Evolutionary conservation across 2,797 vertebrate genomes (phyloP).

Genomic region (Neosalanx taihuensis): DNA sequence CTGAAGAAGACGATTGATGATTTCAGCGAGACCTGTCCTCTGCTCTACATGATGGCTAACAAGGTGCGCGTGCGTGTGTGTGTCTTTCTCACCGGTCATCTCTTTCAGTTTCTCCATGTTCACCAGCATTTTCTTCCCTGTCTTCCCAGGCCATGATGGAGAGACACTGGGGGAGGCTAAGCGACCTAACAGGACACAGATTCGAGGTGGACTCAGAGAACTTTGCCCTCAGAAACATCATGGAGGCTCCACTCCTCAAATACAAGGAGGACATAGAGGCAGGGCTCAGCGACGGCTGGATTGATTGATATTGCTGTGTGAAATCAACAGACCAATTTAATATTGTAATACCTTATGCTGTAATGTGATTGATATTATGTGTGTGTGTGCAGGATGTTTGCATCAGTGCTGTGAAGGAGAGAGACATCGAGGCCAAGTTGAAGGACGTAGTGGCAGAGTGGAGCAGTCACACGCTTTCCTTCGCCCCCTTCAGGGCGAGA

Average conservation of each 20-base stretch:
- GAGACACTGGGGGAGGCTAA: constrained; percentile 79
- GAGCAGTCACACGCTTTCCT: constrained; percentile 72
- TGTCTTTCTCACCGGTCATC: neutral
- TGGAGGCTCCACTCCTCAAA: constrained; percentile 77
- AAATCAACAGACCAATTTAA: too few relatives aligned
- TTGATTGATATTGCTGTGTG: neutral
- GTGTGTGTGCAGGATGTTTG: constrained; percentile 75
- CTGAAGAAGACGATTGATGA: constrained; percentile 82
- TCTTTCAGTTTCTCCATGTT: neutral
- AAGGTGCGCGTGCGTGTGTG: constrained; percentile 61
- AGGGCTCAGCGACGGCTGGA: neutral
- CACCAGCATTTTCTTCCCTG: neutral
- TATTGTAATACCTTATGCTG: neutral
- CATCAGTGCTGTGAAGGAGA: constrained; percentile 82
- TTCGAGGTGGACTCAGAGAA: constrained; percentile 77
- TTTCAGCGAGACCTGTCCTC: constrained; percentile 80
- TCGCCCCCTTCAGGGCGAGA: constrained; percentile 76
- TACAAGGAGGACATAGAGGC: constrained; percentile 85
- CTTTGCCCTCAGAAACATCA: constrained; percentile 74
- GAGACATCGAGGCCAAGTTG: constrained; percentile 83
- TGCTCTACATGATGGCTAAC: constrained; percentile 84
- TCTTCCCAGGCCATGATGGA: constrained; percentile 73
- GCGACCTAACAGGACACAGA: constrained; percentile 70
- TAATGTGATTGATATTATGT: neutral
- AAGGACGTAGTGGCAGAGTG: constrained; percentile 77